These are phyloP conservation scores for Drosophila arizonae DNA, from an alignment of 1,140 invertebrate species.

Conservation along the genomic window DNA sequence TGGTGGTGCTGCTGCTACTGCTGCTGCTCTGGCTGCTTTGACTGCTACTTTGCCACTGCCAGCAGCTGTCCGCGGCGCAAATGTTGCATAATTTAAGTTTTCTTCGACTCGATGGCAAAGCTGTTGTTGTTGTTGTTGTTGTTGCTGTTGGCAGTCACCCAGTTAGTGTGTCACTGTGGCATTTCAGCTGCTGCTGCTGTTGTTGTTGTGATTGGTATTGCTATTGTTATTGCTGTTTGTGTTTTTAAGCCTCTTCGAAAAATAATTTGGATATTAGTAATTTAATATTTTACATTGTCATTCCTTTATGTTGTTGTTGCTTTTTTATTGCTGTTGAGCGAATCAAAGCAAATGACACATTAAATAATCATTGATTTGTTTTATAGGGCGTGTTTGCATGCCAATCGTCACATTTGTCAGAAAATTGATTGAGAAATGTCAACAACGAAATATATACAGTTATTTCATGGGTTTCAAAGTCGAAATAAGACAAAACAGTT, in stretches of 20 bases:
- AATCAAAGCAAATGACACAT: conserved; percentile 21
- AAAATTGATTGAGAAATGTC: conserved; percentile 18
- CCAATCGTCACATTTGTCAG: not conserved
- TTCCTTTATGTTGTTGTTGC: conserved; percentile 33
- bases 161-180: conserved; percentile 76
- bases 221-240: conserved; percentile 10
- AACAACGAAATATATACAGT: not conserved
- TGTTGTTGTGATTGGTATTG: not conserved
- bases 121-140: conserved; percentile 53
- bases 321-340: conserved; percentile 23
- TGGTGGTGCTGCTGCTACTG: not conserved
- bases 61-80: conserved; percentile 55
- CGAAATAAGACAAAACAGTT: not conserved
- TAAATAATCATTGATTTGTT: conserved; percentile 29
- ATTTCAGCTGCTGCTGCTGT: conserved; percentile 47
- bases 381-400: conserved; percentile 12
- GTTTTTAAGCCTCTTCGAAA: conserved; percentile 36
- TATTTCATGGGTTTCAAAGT: too few relatives aligned
- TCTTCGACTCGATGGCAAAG: conserved; percentile 40
- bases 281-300: conserved; percentile 64
- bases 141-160: conserved; percentile 62
- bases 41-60: conserved; percentile 18
- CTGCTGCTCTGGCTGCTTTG: not conserved
- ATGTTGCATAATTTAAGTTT: conserved; percentile 67
- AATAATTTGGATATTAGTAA: conserved; percentile 67